These are phyloP conservation scores for Drosophila tropicalis DNA, from an alignment of 1,140 invertebrate species.

Conservation along the genomic window DNA sequence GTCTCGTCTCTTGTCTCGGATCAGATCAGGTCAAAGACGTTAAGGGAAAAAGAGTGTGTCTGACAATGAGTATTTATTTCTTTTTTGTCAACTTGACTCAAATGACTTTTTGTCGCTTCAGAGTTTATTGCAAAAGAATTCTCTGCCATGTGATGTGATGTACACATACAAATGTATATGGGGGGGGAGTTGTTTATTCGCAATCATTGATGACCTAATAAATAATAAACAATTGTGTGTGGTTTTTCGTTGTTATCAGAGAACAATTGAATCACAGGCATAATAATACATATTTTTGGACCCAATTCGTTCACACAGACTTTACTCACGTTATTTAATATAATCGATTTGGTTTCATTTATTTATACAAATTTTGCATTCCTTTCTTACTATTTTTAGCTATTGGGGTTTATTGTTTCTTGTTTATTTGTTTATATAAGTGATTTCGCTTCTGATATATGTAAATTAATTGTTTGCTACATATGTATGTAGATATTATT, in stretches of 20 bases:
- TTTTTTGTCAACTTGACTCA: not conserved
- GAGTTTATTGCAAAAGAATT: slow-evolving; percentile 13
- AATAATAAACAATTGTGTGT: not conserved
- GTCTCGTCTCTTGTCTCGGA: too few relatives aligned
- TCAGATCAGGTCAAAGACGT: not conserved
- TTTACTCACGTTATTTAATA: not conserved
- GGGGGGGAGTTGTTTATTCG: not conserved
- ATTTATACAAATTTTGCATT: not conserved
- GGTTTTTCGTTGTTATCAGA: not conserved
- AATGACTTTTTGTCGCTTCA: slow-evolving; percentile 17
- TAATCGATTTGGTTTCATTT: too few relatives aligned
- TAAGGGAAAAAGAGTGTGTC: not conserved
- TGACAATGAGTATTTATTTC: slow-evolving; percentile 1
- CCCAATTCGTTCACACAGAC: not conserved
- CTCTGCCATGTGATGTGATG: too few relatives aligned
- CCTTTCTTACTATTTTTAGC: not conserved
- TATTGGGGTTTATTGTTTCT: not conserved
- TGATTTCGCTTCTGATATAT: too few relatives aligned
- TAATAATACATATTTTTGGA: slow-evolving; percentile 1
- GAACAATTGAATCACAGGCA: not conserved
- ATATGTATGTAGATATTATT: too few relatives aligned
- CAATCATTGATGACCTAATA: slow-evolving; percentile 5
- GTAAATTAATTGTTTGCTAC: too few relatives aligned
- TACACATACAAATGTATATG: not conserved
- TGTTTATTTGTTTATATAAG: not conserved